Base-by-base conservation (phyloP, 2,888 invertebrate genomes). In the Coelinius sp. region DNA sequence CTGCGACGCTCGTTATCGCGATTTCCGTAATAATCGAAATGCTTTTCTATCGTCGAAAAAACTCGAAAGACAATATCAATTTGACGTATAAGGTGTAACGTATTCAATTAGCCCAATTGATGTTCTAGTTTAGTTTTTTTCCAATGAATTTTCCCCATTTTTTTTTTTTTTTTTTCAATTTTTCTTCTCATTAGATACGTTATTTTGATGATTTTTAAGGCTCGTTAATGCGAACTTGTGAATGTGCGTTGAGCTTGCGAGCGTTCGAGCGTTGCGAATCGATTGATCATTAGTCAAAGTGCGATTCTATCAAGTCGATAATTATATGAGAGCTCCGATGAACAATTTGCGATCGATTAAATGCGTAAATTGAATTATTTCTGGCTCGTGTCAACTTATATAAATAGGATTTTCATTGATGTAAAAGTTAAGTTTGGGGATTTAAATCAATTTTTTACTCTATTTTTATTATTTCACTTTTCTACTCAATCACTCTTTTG, bases 41-140 rank as follows among this genome's bases (percentile, higher is more conserved):
- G 8, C 14, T 20, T 20, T 63, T 68, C 73, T 62, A 62, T 59
- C 64, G 62, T 66, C 31, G 14, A 64, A 38, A 62, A 44, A n/a
- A n/a, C n/a, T n/a, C 64, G 31, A 67, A 44, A 68, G 10, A 64
- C 7, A 8, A 14, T 56, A 22, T n/a, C n/a, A n/a, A 41, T 41
- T 59, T 64, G 81, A 83, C 85, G 87, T 85, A 84, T 85, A 87
- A 87, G 87, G 82, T 87, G 86, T 85, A 85, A 87, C 84, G 79
- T 78, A 82, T 82, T 77, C n/a, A n/a, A n/a, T n/a, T n/a, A n/a
- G n/a, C n/a, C n/a, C n/a, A n/a, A n/a, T 74, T 65, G 67, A 56
- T 56, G 25, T 41, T 70, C n/a, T 12, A 12, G n/a, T 41, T 10
- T 41, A 49, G 73, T 73, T 67, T 65, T 65, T 46, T 25, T 41